Evolutionary conservation across 2,888 invertebrate species (phyloP).

Genomic region (Rosalia funebris): DNA sequence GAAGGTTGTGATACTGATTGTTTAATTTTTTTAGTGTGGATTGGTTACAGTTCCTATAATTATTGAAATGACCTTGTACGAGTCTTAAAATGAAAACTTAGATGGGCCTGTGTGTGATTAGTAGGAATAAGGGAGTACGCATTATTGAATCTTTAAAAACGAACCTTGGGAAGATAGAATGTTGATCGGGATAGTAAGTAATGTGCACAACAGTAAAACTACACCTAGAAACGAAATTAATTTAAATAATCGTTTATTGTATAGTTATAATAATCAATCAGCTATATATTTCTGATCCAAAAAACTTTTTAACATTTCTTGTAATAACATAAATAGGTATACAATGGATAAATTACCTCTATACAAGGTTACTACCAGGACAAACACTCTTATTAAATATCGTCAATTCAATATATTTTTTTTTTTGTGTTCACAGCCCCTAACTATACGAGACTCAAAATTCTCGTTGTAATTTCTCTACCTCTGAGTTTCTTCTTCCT

Average conservation of each 20-base stretch:
- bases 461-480: slow-evolving; percentile 5
- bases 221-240: slow-evolving; percentile 55
- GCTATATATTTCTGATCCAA: slow-evolving; percentile 44
- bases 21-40: no score
- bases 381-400: slow-evolving; percentile 36
- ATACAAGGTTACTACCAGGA: slow-evolving; percentile 36
- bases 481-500: slow-evolving; percentile 16
- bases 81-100: no score
- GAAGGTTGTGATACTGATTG: no score
- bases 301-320: slow-evolving; percentile 37
- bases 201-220: slow-evolving; percentile 56
- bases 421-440: slow-evolving; percentile 54
- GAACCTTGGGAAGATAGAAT: slow-evolving; percentile 52
- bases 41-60: no score
- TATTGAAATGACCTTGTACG: no score
- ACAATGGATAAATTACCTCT: slow-evolving; percentile 33
- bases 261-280: slow-evolving; percentile 42
- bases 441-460: slow-evolving; percentile 45
- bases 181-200: slow-evolving; percentile 53
- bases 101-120: slow-evolving; percentile 32
- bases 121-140: slow-evolving; percentile 33
- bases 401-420: slow-evolving; percentile 38
- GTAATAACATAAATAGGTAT: slow-evolving; percentile 38
- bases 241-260: slow-evolving; percentile 49
- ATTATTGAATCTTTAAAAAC: slow-evolving; percentile 43